Evolutionary conservation across 2,888 invertebrate species (phyloP).

Genomic region (Pheosia tremula): DNA sequence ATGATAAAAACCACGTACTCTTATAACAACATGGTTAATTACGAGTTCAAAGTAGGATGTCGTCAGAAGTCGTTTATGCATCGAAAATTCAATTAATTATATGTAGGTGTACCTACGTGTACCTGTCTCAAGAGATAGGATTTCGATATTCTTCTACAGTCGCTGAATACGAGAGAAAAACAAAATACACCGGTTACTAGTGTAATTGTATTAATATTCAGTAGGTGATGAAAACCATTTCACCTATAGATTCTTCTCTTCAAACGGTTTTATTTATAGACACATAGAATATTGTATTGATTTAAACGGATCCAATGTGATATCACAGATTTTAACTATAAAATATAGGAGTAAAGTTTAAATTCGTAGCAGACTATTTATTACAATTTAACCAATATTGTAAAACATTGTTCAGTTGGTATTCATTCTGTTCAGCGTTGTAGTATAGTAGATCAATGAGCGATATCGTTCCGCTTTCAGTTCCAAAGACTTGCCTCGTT

Average conservation of each 20-base stretch:
- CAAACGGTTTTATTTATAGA: neutral
- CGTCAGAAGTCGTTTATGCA: too few relatives aligned
- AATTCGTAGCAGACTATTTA: neutral
- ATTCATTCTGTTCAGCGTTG: conserved; percentile 2
- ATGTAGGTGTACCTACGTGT: too few relatives aligned
- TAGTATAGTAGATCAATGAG: neutral
- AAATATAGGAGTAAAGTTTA: neutral
- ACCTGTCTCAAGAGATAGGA: too few relatives aligned
- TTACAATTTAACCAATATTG: neutral
- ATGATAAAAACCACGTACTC: neutral
- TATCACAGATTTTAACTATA: neutral
- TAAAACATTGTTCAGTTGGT: neutral
- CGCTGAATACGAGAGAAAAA: too few relatives aligned
- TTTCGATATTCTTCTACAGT: too few relatives aligned
- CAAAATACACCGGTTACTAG: neutral
- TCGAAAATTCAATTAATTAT: too few relatives aligned
- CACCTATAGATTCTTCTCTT: neutral
- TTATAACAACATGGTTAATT: neutral
- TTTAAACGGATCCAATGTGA: neutral
- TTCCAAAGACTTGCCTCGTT: neutral
- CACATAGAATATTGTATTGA: neutral
- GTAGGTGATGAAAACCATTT: neutral
- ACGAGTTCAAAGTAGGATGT: too few relatives aligned
- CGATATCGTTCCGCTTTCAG: neutral
- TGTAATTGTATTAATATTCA: neutral